Evolutionary conservation across 2,797 vertebrate species (phyloP).

Genomic region (Leptoclinus maculatus): DNA sequence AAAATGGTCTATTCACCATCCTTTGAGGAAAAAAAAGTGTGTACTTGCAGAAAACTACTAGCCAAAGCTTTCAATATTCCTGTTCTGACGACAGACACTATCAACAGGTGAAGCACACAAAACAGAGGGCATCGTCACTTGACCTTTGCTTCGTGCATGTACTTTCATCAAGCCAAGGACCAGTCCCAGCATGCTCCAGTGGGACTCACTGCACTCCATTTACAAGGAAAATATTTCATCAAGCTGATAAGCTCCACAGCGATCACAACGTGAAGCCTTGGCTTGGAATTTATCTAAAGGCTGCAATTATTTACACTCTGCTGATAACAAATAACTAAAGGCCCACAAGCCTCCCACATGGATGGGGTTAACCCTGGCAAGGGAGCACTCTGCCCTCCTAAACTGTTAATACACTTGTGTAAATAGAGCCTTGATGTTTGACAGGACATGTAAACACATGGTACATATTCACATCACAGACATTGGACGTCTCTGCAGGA

Average conservation of each 20-base stretch:
- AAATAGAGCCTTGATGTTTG: conserved; percentile 18
- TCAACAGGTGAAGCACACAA: conserved; percentile 42
- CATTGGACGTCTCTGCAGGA: background rate
- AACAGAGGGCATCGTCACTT: conserved; percentile 17
- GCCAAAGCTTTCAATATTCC: background rate
- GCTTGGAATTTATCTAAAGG: conserved; percentile 66
- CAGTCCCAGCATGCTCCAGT: background rate
- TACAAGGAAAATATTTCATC: conserved; percentile 49
- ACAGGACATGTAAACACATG: conserved; percentile 25
- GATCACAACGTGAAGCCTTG: conserved; percentile 49
- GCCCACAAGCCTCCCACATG: conserved; percentile 19
- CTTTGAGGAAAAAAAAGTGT: background rate
- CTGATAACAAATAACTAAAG: conserved; percentile 62
- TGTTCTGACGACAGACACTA: background rate
- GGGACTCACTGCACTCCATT: conserved; percentile 12
- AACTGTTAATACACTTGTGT: conserved; percentile 18
- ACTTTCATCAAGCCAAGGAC: conserved; percentile 15
- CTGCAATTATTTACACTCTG: conserved; percentile 70
- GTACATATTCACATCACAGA: background rate
- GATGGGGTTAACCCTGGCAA: conserved; percentile 20
- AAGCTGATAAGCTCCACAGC: conserved; percentile 54
- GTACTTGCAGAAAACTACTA: background rate
- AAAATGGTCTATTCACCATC: background rate
- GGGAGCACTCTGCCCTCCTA: background rate
- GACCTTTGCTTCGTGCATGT: conserved; percentile 30